These are phyloP conservation scores for Eucriotettix oculatus DNA, from an alignment of 2,888 invertebrate genomes.

Conservation along the genomic window DNA sequence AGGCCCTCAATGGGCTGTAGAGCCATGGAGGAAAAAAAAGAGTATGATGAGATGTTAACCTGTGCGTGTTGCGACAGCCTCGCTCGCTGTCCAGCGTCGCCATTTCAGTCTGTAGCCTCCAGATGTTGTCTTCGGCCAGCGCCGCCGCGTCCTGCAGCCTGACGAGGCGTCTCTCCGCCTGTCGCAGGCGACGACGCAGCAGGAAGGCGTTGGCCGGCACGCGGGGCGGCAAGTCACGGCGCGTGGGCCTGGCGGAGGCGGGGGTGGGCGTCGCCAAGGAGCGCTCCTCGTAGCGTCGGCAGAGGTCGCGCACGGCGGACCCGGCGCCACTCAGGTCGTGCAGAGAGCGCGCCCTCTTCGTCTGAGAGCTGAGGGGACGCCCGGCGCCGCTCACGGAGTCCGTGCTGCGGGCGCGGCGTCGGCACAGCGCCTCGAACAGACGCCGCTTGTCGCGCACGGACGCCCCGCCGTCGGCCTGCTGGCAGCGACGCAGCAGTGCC, in stretches of 20 bases:
- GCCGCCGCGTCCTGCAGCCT: not conserved
- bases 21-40: no score
- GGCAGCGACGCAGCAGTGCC: constrained; percentile 32
- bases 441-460: constrained; percentile 51
- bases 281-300: not conserved
- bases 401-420: constrained; percentile 42
- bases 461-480: constrained; percentile 22
- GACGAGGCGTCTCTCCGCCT: not conserved
- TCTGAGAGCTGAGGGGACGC: not conserved
- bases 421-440: constrained; percentile 50
- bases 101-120: not conserved
- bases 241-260: not conserved
- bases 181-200: not conserved
- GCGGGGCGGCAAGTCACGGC: not conserved
- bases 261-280: not conserved
- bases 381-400: constrained; percentile 25
- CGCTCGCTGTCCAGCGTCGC: not conserved
- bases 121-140: not conserved
- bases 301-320: not conserved
- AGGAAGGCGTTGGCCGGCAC: not conserved
- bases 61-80: not conserved
- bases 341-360: not conserved
- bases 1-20: no score
- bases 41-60: no score
- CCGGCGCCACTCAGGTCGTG: not conserved